Evolutionary conservation across 2,113 vertebrate genomes (phyloP), one percentile per base, ranked within the genome.

Genomic region (Melanostigma gelatinosum): DNA sequence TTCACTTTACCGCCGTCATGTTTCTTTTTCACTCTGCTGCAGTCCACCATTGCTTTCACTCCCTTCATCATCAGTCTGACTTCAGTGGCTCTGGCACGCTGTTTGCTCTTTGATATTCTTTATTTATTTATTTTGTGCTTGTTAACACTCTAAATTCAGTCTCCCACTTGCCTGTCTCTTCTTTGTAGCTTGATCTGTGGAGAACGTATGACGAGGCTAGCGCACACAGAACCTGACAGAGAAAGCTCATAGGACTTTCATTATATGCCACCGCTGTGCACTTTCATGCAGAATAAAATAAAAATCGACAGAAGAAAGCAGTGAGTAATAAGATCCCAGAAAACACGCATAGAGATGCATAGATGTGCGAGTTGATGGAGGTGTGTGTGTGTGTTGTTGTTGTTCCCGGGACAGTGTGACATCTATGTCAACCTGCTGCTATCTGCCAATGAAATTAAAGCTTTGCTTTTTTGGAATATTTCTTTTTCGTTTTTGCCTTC

Each of bases 161-260:
- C 34, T 48, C 68, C 38, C 9, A 46, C 48, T 61, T n/a, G 73
- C 10, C 38, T 48, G 36, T 8, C 29, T 42, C n/a, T 46, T 20
- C 16, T 38, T 34, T 79, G 78, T 36, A 44, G 60, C 27, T 12
- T 52, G 22, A 52, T 64, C 74, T 85, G 40, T 29, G 46, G 79
- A 70, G 24, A 54, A 62, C 66, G 42, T 57, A 87, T 72, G 69
- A 89, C 68, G 36, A 20, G 42, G 66, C 36, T 22, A 29, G 70
- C 75, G 69, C 50, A 87, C 78, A 76, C 6, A 34, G 62, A 42
- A 32, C 32, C 32, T 32, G 32, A 32, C 32, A 32, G 67, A 62
- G 54, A 84, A 62, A 40, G 20, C 64, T 72, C 55, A 60, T 1
- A 18, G 77, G 66, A 8, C 16, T 72, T 10, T 13, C 57, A 52